Conservation (phyloP, 1,140 invertebrate species). For the Anagrus nilaparvatae region DNA sequence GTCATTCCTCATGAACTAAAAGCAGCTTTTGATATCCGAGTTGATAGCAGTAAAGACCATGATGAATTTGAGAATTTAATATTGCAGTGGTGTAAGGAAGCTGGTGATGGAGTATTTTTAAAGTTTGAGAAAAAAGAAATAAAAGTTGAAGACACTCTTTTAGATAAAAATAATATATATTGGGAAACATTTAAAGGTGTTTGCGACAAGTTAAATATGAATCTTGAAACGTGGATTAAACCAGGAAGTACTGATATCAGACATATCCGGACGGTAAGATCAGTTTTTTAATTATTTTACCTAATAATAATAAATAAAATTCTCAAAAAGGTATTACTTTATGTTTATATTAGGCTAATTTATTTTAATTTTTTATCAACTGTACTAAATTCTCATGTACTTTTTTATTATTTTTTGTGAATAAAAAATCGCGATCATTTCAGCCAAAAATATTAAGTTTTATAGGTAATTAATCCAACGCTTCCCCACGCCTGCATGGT, state of each 20-base stretch:
- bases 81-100: too few species aligned
- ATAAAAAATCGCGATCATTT: too few species aligned
- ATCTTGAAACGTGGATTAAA: constrained; percentile 58
- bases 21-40: constrained; percentile 69
- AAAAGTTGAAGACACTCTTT: constrained; percentile 51
- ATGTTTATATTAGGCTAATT: too few species aligned
- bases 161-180: constrained; percentile 61
- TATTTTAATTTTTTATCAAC: too few species aligned
- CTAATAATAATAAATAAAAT: too few species aligned
- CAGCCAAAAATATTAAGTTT: too few species aligned
- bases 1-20: constrained; percentile 74
- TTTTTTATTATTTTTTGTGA: too few species aligned
- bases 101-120: too few species aligned
- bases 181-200: constrained; percentile 68
- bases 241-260: constrained; percentile 70
- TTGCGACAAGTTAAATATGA: constrained; percentile 44
- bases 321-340: too few species aligned
- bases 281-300: constrained; percentile 4
- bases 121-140: constrained; percentile 63
- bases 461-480: too few species aligned
- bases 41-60: constrained; percentile 61
- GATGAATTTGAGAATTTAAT: constrained; percentile 63
- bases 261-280: constrained; percentile 51
- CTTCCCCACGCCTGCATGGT: too few species aligned
- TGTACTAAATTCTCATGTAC: too few species aligned